Conservation (phyloP, 2,113 vertebrate species). For the Alethe diademata region DNA sequence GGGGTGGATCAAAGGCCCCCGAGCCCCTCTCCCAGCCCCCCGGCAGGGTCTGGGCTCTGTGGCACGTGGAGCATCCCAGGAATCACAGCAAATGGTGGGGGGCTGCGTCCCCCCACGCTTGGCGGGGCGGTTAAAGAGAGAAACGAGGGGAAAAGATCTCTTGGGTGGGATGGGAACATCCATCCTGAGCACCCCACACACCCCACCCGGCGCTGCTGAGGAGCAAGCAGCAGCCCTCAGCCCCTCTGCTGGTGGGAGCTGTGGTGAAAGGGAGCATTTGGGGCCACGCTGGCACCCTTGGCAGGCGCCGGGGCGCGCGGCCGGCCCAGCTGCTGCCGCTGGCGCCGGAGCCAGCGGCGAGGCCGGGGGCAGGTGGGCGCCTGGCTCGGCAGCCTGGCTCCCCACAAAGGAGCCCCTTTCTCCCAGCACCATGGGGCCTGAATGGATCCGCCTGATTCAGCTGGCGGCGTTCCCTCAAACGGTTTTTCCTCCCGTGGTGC, state of each 20-base stretch:
- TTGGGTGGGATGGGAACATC: fast-evolving
- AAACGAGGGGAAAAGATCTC: not conserved
- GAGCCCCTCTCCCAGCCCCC: not conserved
- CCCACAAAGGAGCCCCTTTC: constrained; percentile 33
- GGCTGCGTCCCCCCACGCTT: not conserved
- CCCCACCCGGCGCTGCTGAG: not conserved
- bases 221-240: not conserved
- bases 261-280: constrained; percentile 30
- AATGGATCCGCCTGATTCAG: constrained; percentile 37
- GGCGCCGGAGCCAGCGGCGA: not conserved
- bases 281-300: not conserved
- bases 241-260: fast-evolving
- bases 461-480: constrained; percentile 24
- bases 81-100: constrained; percentile 34
- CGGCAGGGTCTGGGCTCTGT: fast-evolving
- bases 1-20: not conserved
- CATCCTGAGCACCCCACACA: fast-evolving
- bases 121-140: not conserved
- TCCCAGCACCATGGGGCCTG: not conserved
- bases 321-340: constrained; percentile 37
- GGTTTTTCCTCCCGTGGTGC: not conserved
- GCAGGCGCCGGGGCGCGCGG: not conserved
- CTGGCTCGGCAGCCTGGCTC: not conserved
- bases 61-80: not conserved
- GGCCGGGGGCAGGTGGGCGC: constrained; percentile 36